These are phyloP conservation scores for Nomada fabriciana DNA, from an alignment of 2,888 invertebrate genomes.

Conservation along the genomic window DNA sequence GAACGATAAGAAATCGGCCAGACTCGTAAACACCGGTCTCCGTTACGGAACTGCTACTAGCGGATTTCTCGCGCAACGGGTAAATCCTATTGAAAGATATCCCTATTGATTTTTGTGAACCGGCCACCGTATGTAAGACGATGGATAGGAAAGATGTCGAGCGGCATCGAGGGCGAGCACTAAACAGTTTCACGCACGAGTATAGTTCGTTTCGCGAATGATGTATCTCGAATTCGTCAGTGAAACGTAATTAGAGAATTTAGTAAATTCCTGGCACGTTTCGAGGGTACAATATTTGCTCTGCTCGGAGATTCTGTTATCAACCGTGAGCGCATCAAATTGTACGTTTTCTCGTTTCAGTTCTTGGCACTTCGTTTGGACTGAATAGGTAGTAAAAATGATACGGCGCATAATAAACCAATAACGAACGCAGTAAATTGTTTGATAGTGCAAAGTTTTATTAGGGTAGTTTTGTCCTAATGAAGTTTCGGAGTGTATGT, in stretches of 20 bases:
- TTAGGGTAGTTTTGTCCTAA: too few relatives aligned
- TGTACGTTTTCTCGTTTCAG: background rate
- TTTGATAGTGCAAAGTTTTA: too few relatives aligned
- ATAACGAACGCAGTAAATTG: too few relatives aligned
- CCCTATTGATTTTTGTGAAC: conserved; percentile 59
- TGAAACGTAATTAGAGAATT: conserved; percentile 13
- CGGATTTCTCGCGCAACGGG: conserved; percentile 28
- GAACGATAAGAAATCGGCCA: background rate
- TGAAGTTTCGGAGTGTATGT: too few relatives aligned
- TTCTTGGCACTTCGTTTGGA: too few relatives aligned
- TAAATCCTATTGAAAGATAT: conserved; percentile 58
- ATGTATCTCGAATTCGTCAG: background rate
- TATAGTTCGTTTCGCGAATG: background rate
- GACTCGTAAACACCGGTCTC: background rate
- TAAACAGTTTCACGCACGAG: background rate
- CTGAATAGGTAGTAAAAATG: too few relatives aligned
- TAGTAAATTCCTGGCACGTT: background rate
- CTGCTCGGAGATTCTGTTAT: background rate
- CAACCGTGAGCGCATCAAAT: too few relatives aligned
- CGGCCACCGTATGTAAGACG: background rate
- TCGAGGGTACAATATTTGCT: background rate
- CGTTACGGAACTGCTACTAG: conserved; percentile 36
- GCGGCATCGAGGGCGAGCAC: background rate
- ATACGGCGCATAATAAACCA: too few relatives aligned
- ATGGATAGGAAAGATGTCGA: background rate